phyloP scores from a whole-genome alignment of 64 coral and sea anemone genomes.

The Pocillopora verrucosa region DNA sequence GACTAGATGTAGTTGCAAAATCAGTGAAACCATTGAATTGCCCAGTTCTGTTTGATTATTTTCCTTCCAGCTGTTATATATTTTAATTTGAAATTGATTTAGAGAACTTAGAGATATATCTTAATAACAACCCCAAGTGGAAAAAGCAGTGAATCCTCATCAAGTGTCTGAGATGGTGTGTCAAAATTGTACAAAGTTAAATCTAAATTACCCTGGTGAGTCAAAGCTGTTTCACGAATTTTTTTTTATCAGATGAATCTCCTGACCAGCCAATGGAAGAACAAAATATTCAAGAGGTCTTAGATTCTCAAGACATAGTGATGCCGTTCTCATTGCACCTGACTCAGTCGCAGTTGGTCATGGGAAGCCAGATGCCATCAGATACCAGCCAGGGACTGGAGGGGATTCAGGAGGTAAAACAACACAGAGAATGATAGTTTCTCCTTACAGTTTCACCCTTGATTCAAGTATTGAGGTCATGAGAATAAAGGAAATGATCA shows the following conservation, averaged over 20 bases:
- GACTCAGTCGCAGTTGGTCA: constrained; percentile 69
- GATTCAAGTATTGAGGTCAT: background rate
- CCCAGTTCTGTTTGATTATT: too few relatives aligned
- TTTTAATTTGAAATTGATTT: too few relatives aligned
- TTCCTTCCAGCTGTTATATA: too few relatives aligned
- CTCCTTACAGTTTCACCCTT: background rate
- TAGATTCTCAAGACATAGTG: constrained; percentile 27
- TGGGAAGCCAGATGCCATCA: constrained; percentile 32
- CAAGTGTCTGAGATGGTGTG: too few relatives aligned
- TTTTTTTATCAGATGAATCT: constrained; percentile 5
- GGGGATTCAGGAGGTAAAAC: background rate
- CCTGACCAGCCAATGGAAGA: constrained; percentile 15
- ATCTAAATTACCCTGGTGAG: too few relatives aligned
- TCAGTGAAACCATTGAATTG: too few relatives aligned
- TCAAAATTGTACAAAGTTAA: too few relatives aligned
- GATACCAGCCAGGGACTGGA: background rate
- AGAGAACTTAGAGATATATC: too few relatives aligned
- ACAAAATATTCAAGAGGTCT: background rate
- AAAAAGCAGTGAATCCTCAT: too few relatives aligned
- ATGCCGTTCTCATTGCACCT: constrained; percentile 70
- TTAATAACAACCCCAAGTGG: too few relatives aligned
- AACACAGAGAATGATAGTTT: background rate
- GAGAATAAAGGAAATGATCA: too few relatives aligned
- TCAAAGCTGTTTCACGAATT: background rate
- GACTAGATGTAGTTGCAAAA: too few relatives aligned